Evolutionary conservation across 2,113 vertebrate species (phyloP).

Genomic region (Copsychus sechellarum): DNA sequence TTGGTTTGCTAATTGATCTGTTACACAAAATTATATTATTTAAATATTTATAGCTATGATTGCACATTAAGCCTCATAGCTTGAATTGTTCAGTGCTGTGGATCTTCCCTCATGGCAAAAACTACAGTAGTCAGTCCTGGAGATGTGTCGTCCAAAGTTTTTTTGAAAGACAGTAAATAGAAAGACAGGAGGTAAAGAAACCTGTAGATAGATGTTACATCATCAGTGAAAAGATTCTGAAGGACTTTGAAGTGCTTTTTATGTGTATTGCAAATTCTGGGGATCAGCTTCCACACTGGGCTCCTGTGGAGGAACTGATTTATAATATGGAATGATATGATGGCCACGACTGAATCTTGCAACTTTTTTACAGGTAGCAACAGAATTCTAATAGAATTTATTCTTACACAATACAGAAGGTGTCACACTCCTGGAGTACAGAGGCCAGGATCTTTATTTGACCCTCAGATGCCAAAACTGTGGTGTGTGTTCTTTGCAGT

Average conservation of each 20-base stretch:
- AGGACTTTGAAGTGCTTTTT: background rate
- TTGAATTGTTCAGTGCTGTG: background rate
- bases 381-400: background rate
- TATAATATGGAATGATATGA: background rate
- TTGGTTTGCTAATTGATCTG: background rate
- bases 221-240: background rate
- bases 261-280: background rate
- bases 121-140: background rate
- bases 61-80: background rate
- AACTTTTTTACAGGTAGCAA: background rate
- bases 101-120: background rate
- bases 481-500: background rate
- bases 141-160: background rate
- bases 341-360: background rate
- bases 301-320: background rate
- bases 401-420: background rate
- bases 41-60: background rate
- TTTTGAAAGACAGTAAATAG: background rate
- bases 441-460: background rate
- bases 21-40: background rate
- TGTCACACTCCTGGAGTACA: background rate
- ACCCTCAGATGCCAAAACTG: background rate
- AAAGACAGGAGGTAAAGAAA: background rate
- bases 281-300: background rate
- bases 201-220: background rate